Base-by-base conservation (phyloP, 2,113 vertebrate species). In the Spea multiplicata region DNA sequence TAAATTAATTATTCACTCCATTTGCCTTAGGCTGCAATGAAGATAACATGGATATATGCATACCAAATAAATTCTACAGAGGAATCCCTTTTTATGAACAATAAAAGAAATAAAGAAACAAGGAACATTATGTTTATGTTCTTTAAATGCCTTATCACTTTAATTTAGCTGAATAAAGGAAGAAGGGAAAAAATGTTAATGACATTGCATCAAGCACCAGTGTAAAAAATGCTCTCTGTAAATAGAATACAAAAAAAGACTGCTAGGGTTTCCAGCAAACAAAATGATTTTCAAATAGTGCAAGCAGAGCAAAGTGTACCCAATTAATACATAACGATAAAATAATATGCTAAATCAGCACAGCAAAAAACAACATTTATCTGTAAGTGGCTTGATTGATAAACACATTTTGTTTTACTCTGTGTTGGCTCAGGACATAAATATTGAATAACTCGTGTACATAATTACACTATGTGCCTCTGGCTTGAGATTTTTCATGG, bases 1-100 rank as follows among this genome's bases (percentile, higher is more conserved):
- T 88, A 91, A 80, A 88, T 88, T 90, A 89, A 89, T 90, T 88
- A 91, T 90, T 81, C 85, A 84, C 85, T 87, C 90, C 82, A 84
- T 86, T 86, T 86, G 85, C 87, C 84, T 74, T 66, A 82, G 86
- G 86, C 87, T 81, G 83, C 85, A 87, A 86, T 46, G 83, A 77
- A 82, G 84, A 81, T 59, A 73, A 80, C 62, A 73, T 74, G 16
- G 45, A 66, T 80, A 59, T 61, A 80, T 49, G 47, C 67, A 59
- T 55, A 59, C 62, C 52, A 74, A 30, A 74, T 74, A 61, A 3
- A 80, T 67, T 74, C 68, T 50, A 13, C 46, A 68, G 74, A 17
- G 47, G 30, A 66, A 61, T 61, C 53, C 50, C 74, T 53, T 68
- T 80, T 80, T 61, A 80, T 67, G 66, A 79, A 57, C 61, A 55